A percentile compares a stretch with the other conserved stretches of the same genome.
Conservation (phyloP, 2,888 invertebrate genomes). For the Autographa gamma region DNA sequence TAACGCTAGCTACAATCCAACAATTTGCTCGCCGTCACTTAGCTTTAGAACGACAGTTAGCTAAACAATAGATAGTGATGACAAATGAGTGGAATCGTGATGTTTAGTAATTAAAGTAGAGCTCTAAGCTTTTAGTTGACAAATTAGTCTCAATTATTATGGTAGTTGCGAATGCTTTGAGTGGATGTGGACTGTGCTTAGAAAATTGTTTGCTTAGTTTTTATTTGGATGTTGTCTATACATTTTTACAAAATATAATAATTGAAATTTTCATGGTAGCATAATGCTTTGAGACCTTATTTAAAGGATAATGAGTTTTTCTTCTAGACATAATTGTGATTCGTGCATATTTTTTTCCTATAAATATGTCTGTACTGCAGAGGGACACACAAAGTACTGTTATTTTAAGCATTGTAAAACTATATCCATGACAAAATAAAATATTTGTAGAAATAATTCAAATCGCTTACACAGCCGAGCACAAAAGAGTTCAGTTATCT, state of each 20-base stretch:
- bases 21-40: not conserved
- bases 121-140: too few relatives aligned
- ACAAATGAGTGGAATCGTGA: not conserved
- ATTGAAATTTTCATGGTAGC: too few relatives aligned
- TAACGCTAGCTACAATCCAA: not conserved
- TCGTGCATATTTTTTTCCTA: not conserved
- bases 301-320: too few relatives aligned
- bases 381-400: not conserved
- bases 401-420: not conserved
- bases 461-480: constrained; percentile 42
- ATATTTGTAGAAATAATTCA: constrained; percentile 15
- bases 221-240: too few relatives aligned
- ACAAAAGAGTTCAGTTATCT: constrained; percentile 52
- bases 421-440: constrained; percentile 7
- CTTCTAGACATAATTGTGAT: too few relatives aligned
- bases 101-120: not conserved
- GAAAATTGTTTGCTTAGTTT: too few relatives aligned
- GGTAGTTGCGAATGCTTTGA: too few relatives aligned
- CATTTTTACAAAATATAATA: too few relatives aligned
- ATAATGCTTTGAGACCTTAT: too few relatives aligned
- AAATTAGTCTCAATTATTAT: too few relatives aligned
- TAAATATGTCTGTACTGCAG: not conserved
- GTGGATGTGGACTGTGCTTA: too few relatives aligned
- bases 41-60: not conserved
- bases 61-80: not conserved